Evolutionary conservation across 2,888 invertebrate species (phyloP).

Genomic region (Torymus texanus): DNA sequence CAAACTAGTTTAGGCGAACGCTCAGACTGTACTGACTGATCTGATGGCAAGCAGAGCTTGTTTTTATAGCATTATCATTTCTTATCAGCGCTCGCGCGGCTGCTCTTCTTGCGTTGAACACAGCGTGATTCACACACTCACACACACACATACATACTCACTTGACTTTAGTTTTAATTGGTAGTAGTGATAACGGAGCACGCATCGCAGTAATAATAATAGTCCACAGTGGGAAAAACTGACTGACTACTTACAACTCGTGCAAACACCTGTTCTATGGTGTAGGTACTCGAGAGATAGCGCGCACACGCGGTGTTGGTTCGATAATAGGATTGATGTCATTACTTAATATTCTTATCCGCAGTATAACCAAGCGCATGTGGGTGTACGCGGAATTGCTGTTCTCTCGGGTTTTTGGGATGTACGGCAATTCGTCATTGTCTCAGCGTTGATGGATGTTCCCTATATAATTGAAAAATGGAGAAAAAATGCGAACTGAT

Average conservation of each 20-base stretch:
- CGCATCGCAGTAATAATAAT: no score
- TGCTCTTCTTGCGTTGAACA: background rate
- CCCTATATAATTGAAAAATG: no score
- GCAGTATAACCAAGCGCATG: no score
- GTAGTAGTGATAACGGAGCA: no score
- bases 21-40: conserved; percentile 6
- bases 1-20: background rate
- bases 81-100: background rate
- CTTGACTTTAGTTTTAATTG: background rate
- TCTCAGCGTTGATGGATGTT: no score
- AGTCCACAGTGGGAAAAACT: no score
- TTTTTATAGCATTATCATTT: conserved; percentile 14
- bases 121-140: background rate
- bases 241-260: no score
- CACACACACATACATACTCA: background rate
- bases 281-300: background rate
- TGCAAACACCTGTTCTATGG: no score
- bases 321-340: conserved; percentile 24
- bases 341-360: background rate
- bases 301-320: background rate
- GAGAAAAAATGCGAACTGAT: no score
- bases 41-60: background rate
- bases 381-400: no score
- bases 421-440: no score
- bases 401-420: no score